Evolutionary conservation across 2,113 vertebrate genomes (phyloP).

Genomic region (Elephas maximus): DNA sequence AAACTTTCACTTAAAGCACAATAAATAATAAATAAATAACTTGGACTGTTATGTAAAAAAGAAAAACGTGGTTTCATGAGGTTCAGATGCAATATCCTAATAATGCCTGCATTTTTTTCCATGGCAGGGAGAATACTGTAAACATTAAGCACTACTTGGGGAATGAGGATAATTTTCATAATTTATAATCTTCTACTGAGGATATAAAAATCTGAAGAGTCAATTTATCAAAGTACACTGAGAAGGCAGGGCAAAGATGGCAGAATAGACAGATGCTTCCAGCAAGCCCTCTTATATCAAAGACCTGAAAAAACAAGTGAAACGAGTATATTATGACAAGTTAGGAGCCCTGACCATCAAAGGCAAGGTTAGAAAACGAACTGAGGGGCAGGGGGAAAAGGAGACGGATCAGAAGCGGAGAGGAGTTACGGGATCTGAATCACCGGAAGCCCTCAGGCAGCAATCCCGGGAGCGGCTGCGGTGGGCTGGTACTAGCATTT

Average conservation of each 20-base stretch:
- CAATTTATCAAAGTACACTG: neutral
- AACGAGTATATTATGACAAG: too few species aligned
- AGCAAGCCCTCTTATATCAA: too few species aligned
- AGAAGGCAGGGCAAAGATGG: neutral
- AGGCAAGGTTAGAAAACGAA: too few species aligned
- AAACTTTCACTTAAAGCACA: neutral
- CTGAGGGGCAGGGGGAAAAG: too few species aligned
- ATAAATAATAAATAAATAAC: neutral
- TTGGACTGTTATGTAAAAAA: neutral
- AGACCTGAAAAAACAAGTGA: too few species aligned
- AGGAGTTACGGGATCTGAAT: too few species aligned
- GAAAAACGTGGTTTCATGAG: constrained; percentile 15
- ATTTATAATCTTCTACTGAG: neutral
- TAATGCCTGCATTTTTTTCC: neutral
- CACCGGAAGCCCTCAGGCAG: too few species aligned
- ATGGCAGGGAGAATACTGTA: neutral
- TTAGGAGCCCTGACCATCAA: too few species aligned
- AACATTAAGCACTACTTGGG: constrained; percentile 29
- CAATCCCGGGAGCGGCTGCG: too few species aligned
- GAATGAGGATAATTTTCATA: neutral
- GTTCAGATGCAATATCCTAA: neutral
- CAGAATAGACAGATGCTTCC: too few species aligned
- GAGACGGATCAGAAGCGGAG: too few species aligned
- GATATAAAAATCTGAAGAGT: neutral
- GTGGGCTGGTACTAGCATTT: too few species aligned